Percentiles rank a stretch among this genome's conserved stretches.
Evolutionary conservation across 2,888 invertebrate species (phyloP).

Genomic region (Odontocolon sp.): DNA sequence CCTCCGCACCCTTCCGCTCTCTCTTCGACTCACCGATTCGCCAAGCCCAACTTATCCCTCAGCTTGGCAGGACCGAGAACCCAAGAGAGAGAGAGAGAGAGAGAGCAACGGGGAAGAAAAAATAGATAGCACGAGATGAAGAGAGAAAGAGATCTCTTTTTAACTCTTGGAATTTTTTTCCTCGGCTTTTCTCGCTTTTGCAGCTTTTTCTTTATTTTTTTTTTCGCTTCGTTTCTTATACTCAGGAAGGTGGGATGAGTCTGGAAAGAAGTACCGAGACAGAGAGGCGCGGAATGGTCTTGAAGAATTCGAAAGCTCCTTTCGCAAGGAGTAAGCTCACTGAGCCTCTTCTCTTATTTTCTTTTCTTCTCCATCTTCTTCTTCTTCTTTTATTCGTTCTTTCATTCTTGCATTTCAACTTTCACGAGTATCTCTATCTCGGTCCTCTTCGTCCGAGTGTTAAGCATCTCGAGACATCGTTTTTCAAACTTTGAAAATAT

Average conservation of each 20-base stretch:
- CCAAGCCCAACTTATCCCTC: conserved; percentile 7
- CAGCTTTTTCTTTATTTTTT: background rate
- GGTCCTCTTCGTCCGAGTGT: too few species aligned
- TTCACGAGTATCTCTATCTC: too few species aligned
- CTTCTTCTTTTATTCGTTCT: background rate
- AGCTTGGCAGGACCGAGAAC: background rate
- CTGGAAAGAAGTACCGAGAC: conserved; percentile 5
- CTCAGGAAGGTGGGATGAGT: background rate
- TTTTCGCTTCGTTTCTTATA: background rate
- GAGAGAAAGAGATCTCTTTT: conserved; percentile 28
- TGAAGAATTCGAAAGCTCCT: conserved; percentile 16
- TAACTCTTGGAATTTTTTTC: conserved; percentile 48
- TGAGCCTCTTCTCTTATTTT: background rate
- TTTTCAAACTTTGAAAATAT: background rate
- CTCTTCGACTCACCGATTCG: conserved; percentile 52
- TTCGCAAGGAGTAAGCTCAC: background rate
- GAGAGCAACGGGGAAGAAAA: too few species aligned
- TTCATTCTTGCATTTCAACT: background rate
- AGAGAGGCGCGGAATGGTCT: background rate
- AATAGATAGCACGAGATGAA: too few species aligned
- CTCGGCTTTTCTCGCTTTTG: conserved; percentile 24
- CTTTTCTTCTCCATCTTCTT: background rate
- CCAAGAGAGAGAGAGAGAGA: background rate
- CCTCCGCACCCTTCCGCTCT: conserved; percentile 26
- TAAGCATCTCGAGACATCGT: too few species aligned